A percentile compares a stretch with the other conserved stretches of the same genome.
Conservation (phyloP, 1,140 invertebrate genomes). For the Orius insidiosus region DNA sequence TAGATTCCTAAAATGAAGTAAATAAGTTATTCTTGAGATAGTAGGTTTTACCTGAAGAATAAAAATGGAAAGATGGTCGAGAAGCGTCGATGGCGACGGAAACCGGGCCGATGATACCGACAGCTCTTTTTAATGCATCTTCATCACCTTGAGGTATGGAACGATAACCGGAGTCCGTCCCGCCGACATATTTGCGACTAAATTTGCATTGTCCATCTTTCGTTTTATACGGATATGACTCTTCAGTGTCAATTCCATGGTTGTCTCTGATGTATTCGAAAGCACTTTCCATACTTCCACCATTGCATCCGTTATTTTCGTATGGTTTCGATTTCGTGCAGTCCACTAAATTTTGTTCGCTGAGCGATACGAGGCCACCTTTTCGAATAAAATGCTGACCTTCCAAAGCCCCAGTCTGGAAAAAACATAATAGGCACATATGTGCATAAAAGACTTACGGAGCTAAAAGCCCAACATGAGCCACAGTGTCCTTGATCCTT, state of each 20-base stretch:
- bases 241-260: slow-evolving; percentile 77
- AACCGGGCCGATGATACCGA: slow-evolving; percentile 59
- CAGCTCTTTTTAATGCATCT: slow-evolving; percentile 37
- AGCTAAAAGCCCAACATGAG: slow-evolving; percentile 48
- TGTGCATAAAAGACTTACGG: slow-evolving; percentile 28
- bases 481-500: slow-evolving; percentile 53
- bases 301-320: slow-evolving; percentile 90
- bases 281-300: slow-evolving; percentile 87
- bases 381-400: slow-evolving; percentile 82
- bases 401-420: slow-evolving; percentile 81
- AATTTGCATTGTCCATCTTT: slow-evolving; percentile 1
- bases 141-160: slow-evolving; percentile 48
- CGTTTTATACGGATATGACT: slow-evolving; percentile 56
- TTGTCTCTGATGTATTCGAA: slow-evolving; percentile 87
- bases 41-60: slow-evolving; percentile 26
- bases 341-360: slow-evolving; percentile 95
- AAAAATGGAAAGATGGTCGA: slow-evolving; percentile 54
- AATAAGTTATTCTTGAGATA: too few relatives aligned
- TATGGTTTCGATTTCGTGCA: slow-evolving; percentile 56
- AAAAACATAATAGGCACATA: too few relatives aligned
- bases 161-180: slow-evolving; percentile 65
- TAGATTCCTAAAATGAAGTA: neutral
- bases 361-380: slow-evolving; percentile 71
- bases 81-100: slow-evolving; percentile 62
- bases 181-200: slow-evolving; percentile 32